Conservation (phyloP, 2,113 vertebrate species). For the Zeus faber region DNA sequence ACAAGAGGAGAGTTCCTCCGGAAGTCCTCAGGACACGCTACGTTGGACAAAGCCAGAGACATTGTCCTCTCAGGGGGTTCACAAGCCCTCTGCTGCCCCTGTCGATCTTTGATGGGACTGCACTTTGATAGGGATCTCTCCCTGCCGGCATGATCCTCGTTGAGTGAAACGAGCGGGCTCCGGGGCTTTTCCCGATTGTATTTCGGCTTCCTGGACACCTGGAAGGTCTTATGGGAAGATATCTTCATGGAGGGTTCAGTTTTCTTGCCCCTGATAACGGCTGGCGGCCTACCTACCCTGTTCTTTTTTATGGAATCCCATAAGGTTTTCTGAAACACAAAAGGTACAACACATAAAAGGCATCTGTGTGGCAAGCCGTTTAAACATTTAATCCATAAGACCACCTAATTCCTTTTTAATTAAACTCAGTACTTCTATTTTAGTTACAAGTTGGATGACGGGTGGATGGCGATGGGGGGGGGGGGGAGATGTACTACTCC, state of each 20-base stretch:
- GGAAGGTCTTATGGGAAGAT: constrained; percentile 81
- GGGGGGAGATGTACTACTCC: too few relatives aligned
- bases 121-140: constrained; percentile 21
- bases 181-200: constrained; percentile 64
- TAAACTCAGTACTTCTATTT: too few relatives aligned
- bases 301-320: constrained; percentile 88
- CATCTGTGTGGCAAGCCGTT: too few relatives aligned
- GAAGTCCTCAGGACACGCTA: constrained; percentile 38
- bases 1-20: constrained; percentile 50
- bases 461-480: too few relatives aligned
- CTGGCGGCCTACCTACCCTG: constrained; percentile 43
- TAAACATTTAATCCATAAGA: too few relatives aligned
- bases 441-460: too few relatives aligned
- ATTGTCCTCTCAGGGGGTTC: constrained; percentile 50
- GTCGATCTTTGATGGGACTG: background rate
- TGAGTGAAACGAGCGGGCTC: constrained; percentile 82
- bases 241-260: constrained; percentile 52
- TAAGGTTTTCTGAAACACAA: constrained; percentile 80
- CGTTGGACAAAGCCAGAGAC: constrained; percentile 50
- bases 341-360: constrained; percentile 7
- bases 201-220: constrained; percentile 68
- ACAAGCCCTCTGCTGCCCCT: constrained; percentile 28
- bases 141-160: constrained; percentile 44
- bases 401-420: too few relatives aligned
- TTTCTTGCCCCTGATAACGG: constrained; percentile 50